Percentiles rank a stretch among this genome's conserved stretches.
Conservation (phyloP, 2,797 vertebrate genomes). For the Cephalopachus bancanus region DNA sequence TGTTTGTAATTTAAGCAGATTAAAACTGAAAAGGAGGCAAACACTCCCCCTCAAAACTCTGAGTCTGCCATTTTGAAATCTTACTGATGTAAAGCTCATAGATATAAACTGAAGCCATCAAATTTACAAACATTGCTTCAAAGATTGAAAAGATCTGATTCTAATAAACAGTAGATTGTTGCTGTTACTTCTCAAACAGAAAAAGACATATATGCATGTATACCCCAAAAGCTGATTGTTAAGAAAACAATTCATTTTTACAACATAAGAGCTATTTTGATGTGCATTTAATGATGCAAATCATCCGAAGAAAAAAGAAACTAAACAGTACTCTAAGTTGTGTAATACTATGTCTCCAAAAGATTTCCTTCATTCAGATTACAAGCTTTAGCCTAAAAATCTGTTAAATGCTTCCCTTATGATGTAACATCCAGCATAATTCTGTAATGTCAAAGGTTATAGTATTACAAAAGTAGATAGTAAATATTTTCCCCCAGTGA, state of each 20-base stretch:
- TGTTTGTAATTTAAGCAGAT: conserved; percentile 29
- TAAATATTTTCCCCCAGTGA: neutral
- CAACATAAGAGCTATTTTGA: neutral
- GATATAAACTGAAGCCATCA: neutral
- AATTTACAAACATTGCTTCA: neutral
- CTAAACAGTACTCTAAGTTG: neutral
- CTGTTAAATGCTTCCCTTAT: neutral
- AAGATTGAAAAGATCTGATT: neutral
- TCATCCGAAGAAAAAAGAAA: neutral
- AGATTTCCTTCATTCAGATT: neutral
- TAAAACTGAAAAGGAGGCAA: conserved; percentile 30
- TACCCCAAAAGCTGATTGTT: neutral
- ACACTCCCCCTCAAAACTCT: neutral
- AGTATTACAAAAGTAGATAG: neutral
- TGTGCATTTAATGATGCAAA: neutral
- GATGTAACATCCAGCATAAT: neutral
- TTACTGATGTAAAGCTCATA: neutral
- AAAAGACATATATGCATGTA: neutral
- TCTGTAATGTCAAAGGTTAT: neutral
- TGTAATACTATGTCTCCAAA: neutral
- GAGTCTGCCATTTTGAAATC: conserved; percentile 37
- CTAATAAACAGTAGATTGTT: neutral
- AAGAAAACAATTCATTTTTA: neutral
- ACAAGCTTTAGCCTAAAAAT: neutral
- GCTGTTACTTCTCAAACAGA: neutral